A percentile compares a stretch with the other conserved stretches of the same genome.
Evolutionary conservation across 2,888 invertebrate genomes (phyloP).

Genomic region (Sarcophaga rosellei): DNA sequence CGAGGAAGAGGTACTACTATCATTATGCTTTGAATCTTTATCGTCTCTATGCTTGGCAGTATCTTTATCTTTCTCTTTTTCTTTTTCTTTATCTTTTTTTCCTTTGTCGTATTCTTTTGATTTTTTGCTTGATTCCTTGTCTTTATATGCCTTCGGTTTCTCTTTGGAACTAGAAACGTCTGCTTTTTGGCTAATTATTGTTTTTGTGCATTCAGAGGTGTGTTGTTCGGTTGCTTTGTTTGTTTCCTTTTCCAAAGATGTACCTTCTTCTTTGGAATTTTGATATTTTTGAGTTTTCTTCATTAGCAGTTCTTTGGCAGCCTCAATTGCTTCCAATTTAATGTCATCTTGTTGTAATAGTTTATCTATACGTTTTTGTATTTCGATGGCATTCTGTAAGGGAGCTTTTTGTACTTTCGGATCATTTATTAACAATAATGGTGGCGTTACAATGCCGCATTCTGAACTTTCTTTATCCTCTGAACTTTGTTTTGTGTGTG

Average conservation of each 20-base stretch:
- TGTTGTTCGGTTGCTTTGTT: slow-evolving; percentile 12
- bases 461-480: background rate
- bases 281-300: slow-evolving; percentile 67
- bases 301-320: slow-evolving; percentile 70
- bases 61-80: slow-evolving; percentile 23
- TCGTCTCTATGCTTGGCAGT: slow-evolving; percentile 29
- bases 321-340: slow-evolving; percentile 73
- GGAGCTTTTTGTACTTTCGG: slow-evolving; percentile 25
- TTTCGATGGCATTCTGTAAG: slow-evolving; percentile 72
- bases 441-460: slow-evolving; percentile 72
- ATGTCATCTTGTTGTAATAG: slow-evolving; percentile 76
- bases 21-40: slow-evolving; percentile 26
- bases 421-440: slow-evolving; percentile 62
- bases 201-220: background rate
- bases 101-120: slow-evolving; percentile 12
- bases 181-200: background rate
- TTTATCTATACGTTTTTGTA: slow-evolving; percentile 77
- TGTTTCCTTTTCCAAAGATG: slow-evolving; percentile 19
- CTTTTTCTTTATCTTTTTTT: slow-evolving; percentile 8
- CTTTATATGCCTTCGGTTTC: slow-evolving; percentile 49
- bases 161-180: slow-evolving; percentile 14
- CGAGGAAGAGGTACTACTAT: background rate
- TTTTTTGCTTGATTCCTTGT: slow-evolving; percentile 29
- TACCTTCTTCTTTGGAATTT: slow-evolving; percentile 42
- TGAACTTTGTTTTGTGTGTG: background rate